Percentiles rank a stretch among this genome's conserved stretches.
Conservation (phyloP, 2,888 invertebrate species). For the Pammene fasciana region DNA sequence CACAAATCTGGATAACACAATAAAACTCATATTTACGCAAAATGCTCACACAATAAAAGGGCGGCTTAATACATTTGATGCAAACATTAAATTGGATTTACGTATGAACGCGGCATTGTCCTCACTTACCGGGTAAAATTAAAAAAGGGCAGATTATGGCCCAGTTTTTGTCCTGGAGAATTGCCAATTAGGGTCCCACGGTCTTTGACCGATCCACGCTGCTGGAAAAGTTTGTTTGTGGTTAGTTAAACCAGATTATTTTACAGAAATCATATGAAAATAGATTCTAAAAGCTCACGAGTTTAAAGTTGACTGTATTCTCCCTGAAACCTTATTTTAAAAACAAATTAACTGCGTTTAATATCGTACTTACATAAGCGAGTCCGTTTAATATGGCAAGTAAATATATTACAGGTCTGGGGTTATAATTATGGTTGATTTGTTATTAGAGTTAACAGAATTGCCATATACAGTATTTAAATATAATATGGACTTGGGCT, state of each 20-base stretch:
- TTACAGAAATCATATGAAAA: not conserved
- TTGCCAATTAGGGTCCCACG: conserved; percentile 40
- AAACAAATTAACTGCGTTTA: not conserved
- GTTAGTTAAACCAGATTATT: conserved; percentile 13
- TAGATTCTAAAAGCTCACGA: not conserved
- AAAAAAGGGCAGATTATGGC: conserved; percentile 41
- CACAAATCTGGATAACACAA: conserved; percentile 39
- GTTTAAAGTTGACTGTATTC: not conserved
- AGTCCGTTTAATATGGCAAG: too few species aligned
- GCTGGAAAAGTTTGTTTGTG: conserved; percentile 25
- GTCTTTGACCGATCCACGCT: conserved; percentile 20
- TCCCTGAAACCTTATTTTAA: not conserved
- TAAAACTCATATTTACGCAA: conserved; percentile 40
- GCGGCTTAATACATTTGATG: conserved; percentile 43
- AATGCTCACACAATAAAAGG: conserved; percentile 34
- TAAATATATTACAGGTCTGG: too few species aligned
- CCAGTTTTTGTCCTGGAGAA: conserved; percentile 41
- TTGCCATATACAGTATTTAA: too few species aligned
- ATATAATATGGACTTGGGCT: too few species aligned
- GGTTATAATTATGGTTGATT: too few species aligned
- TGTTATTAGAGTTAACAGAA: too few species aligned
- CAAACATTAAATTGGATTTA: conserved; percentile 45
- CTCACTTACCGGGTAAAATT: conserved; percentile 29
- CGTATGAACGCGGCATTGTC: conserved; percentile 42
- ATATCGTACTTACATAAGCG: too few species aligned